Base-by-base conservation (phyloP, 2,113 vertebrate genomes). In the Ibidorhyncha struthersii region DNA sequence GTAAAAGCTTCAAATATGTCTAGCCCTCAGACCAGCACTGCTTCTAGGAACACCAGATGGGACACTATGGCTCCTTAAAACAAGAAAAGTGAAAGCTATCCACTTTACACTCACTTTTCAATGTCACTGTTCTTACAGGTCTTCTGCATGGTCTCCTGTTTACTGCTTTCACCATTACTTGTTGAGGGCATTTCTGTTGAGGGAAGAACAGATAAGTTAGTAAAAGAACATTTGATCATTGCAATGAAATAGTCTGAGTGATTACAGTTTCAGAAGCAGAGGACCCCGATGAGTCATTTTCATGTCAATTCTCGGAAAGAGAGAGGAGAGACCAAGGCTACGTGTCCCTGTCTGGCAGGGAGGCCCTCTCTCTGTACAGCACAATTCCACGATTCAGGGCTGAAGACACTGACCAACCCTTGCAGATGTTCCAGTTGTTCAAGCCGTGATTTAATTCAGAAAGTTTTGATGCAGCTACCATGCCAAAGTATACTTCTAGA, bases 81-180 rank as follows among this genome's bases (percentile, higher is more conserved):
- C 30, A 82, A 61, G 34, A 49, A 65, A 82, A 95, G 65, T 15
- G 4, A 76, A 93, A 80, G n/a, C 62, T 36, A 56, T 70, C 47
- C 63, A 38, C 17, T 83, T 82, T 17, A 73, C 61, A 98, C 99
- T 98, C 97, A 99, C 99, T 99, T 99, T 97, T 99, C 99, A 25
- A 99, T 99, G 97, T 99, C 99, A 11, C 99, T 99, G 98, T 99
- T 99, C 99, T 99, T 99, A 98, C 99, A 99, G 88, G 99, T 99
- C 98, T 99, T 99, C 90, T 99, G 99, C 97, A 98, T 98, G 87
- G 98, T 98, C 90, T 99, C 99, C 79, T 99, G 99, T 97, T 99
- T 99, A 98, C 99, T 99, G 98, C 99, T 98, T 97, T 99, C 99
- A 4, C 99, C 99, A 14, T 99, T 99, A 99, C 99, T 99, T 43